Percentiles rank a stretch among this genome's conserved stretches.
phyloP scores from a whole-genome alignment of 2,888 invertebrate genomes.

The Pterostichus niger region DNA sequence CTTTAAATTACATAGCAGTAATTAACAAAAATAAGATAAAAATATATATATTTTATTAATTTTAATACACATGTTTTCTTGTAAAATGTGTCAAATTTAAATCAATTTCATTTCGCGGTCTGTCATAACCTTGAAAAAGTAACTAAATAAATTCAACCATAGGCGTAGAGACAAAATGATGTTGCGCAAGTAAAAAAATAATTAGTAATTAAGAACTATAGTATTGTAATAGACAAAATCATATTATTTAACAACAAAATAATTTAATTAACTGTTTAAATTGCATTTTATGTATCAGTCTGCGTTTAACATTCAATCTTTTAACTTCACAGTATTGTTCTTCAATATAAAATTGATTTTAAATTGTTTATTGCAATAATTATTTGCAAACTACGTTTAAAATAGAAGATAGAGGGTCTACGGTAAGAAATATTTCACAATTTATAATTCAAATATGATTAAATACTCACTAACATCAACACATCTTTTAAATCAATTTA shows the following conservation, averaged over 20 bases:
- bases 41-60: no score
- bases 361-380: neutral
- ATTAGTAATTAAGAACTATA: neutral
- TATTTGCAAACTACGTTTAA: neutral
- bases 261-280: constrained; percentile 7
- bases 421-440: neutral
- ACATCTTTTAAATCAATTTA: neutral
- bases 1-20: no score
- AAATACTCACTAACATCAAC: neutral
- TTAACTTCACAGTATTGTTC: neutral
- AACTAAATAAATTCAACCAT: neutral
- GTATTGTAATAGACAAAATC: neutral
- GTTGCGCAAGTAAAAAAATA: neutral
- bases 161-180: constrained; percentile 1
- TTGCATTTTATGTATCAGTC: constrained; percentile 2
- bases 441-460: neutral
- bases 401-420: neutral
- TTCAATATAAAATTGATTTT: neutral
- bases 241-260: constrained; percentile 14
- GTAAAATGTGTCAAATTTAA: no score
- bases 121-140: neutral
- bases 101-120: neutral
- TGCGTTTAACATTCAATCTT: neutral
- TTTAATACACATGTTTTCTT: no score
- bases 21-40: no score